phyloP scores from a whole-genome alignment of 37 sponge, comb jelly and placozoan species.

The Haliclona indistincta region DNA sequence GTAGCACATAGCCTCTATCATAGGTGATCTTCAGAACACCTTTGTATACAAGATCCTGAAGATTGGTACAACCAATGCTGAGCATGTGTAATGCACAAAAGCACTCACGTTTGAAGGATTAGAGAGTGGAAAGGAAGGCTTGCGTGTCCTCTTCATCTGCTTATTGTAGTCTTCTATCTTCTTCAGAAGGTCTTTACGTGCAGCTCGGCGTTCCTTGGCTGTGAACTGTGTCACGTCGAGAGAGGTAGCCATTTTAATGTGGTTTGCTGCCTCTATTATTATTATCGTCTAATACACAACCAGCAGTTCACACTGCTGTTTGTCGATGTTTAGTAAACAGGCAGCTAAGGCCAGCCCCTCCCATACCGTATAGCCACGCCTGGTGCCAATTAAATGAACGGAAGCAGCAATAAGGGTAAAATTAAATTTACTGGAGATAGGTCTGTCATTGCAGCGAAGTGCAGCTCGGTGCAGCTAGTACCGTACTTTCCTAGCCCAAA shows the following conservation, averaged over 20 bases:
- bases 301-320: no score
- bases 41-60: slow-evolving; percentile 60
- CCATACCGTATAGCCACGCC: no score
- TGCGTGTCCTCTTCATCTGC: slow-evolving; percentile 21
- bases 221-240: slow-evolving; percentile 52
- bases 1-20: slow-evolving; percentile 74
- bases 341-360: no score
- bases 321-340: no score
- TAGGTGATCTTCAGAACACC: slow-evolving; percentile 72
- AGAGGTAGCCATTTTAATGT: slow-evolving; percentile 1
- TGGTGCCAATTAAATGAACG: no score
- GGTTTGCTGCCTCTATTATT: background rate
- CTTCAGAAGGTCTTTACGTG: slow-evolving; percentile 51
- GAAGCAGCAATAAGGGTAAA: no score
- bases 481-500: no score
- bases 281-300: background rate
- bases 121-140: slow-evolving; percentile 46
- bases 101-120: slow-evolving; percentile 21
- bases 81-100: background rate
- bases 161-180: slow-evolving; percentile 70
- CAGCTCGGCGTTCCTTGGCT: slow-evolving; percentile 47
- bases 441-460: no score
- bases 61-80: background rate
- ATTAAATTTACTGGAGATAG: no score
- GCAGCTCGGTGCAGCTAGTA: no score